phyloP scores from a whole-genome alignment of 2,888 invertebrate species.

The Rhagophthalmus giganteus region DNA sequence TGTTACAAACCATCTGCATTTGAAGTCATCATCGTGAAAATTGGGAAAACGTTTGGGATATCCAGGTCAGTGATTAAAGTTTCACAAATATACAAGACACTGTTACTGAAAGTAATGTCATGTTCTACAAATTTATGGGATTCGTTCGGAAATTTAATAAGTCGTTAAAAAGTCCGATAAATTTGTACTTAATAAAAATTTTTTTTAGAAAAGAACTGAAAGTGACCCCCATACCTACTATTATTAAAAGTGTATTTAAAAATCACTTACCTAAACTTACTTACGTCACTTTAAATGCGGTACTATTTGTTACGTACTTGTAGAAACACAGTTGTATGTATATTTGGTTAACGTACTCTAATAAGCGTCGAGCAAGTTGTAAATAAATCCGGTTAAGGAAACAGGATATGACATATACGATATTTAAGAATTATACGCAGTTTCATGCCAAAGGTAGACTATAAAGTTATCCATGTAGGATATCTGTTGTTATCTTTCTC shows the following conservation, averaged over 20 bases:
- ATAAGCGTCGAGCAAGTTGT: constrained; percentile 45
- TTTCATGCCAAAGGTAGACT: constrained; percentile 58
- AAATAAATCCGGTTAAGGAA: constrained; percentile 49
- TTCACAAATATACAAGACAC: constrained; percentile 14
- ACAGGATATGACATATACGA: constrained; percentile 58
- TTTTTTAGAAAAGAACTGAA: constrained; percentile 5
- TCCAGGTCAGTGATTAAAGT: constrained; percentile 25
- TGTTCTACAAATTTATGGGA: constrained; percentile 22
- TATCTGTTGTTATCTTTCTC: constrained; percentile 37
- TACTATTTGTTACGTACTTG: constrained; percentile 30
- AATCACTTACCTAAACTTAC: constrained; percentile 16
- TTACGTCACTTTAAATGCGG: constrained; percentile 27
- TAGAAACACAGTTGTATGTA: constrained; percentile 42
- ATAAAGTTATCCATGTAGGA: constrained; percentile 56
- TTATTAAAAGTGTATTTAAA: constrained; percentile 5
- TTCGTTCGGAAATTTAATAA: not conserved
- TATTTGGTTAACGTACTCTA: constrained; percentile 47
- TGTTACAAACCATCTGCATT: constrained; percentile 24
- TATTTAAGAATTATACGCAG: constrained; percentile 54
- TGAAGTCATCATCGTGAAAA: constrained; percentile 14
- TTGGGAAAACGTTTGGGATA: constrained; percentile 13
- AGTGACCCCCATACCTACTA: constrained; percentile 12
- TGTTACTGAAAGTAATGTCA: constrained; percentile 18
- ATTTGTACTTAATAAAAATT: constrained; percentile 8
- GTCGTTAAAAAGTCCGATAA: constrained; percentile 15